Conservation (phyloP, 2,113 vertebrate genomes). For the Tenrec ecaudatus region DNA sequence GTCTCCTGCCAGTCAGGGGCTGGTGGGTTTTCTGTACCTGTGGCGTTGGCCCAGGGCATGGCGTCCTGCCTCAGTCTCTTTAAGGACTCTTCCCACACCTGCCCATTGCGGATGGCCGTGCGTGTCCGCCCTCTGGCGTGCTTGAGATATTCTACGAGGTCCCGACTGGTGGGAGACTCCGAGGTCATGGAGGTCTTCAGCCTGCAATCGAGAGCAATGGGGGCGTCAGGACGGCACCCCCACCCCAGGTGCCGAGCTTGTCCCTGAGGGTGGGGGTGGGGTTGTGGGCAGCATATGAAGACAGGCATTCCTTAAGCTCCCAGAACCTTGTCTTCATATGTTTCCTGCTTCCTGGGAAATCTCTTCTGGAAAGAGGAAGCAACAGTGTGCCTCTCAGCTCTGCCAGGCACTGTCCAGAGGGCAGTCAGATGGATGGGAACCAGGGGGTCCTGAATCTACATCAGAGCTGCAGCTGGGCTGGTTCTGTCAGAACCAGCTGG, state of each 20-base stretch:
- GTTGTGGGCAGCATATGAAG: neutral
- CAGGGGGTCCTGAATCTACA: neutral
- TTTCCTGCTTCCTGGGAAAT: neutral
- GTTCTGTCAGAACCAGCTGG: neutral
- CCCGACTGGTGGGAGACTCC: neutral
- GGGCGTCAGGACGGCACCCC: neutral
- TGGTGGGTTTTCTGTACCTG: conserved; percentile 64
- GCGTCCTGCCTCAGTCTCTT: conserved; percentile 57
- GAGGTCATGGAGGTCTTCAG: conserved; percentile 46
- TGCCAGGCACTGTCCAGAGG: neutral
- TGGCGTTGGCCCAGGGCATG: conserved; percentile 20
- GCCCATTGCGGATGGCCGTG: conserved; percentile 63
- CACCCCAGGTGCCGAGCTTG: neutral
- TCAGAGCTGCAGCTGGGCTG: neutral
- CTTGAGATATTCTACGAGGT: conserved; percentile 70
- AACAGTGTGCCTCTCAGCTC: neutral
- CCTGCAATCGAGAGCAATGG: conserved; percentile 30
- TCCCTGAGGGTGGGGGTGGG: neutral
- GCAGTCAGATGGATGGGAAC: neutral
- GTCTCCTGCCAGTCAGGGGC: neutral
- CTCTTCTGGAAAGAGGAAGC: neutral
- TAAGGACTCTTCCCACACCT: conserved; percentile 77
- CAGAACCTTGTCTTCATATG: neutral
- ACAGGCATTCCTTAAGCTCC: neutral
- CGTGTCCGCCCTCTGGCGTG: conserved; percentile 67